Conservation (phyloP, 2,797 vertebrate species). For the Avahi laniger region DNA sequence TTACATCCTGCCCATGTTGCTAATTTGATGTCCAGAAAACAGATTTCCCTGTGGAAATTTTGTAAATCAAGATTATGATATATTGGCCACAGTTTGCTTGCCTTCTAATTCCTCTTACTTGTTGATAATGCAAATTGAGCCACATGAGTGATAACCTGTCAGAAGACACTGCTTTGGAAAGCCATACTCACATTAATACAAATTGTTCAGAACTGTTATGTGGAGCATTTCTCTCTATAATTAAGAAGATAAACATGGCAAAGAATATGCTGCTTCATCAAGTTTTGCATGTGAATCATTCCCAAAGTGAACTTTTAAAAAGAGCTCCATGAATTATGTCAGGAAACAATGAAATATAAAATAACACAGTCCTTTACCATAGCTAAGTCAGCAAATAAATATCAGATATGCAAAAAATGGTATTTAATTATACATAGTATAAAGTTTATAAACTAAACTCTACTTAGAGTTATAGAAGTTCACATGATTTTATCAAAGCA, state of each 20-base stretch:
- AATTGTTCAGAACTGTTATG: conserved; percentile 24
- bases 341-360: conserved; percentile 38
- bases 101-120: conserved; percentile 33
- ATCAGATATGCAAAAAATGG: not conserved
- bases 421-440: not conserved
- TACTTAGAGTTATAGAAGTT: not conserved
- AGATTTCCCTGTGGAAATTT: conserved; percentile 26
- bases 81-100: conserved; percentile 20
- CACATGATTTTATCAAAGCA: not conserved
- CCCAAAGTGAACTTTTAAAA: conserved; percentile 33
- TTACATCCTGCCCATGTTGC: conserved; percentile 42
- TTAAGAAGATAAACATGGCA: conserved; percentile 66
- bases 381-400: conserved; percentile 16
- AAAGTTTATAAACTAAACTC: conserved; percentile 11
- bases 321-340: not conserved
- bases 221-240: conserved; percentile 63
- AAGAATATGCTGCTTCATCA: conserved; percentile 61
- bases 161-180: conserved; percentile 45
- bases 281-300: conserved; percentile 38
- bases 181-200: conserved; percentile 47
- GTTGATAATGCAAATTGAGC: conserved; percentile 59
- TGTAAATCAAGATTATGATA: conserved; percentile 33
- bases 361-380: not conserved
- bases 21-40: conserved; percentile 68
- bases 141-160: conserved; percentile 57